phyloP scores from a whole-genome alignment of 1,140 invertebrate genomes.

The Rhyacophila brunnea region DNA sequence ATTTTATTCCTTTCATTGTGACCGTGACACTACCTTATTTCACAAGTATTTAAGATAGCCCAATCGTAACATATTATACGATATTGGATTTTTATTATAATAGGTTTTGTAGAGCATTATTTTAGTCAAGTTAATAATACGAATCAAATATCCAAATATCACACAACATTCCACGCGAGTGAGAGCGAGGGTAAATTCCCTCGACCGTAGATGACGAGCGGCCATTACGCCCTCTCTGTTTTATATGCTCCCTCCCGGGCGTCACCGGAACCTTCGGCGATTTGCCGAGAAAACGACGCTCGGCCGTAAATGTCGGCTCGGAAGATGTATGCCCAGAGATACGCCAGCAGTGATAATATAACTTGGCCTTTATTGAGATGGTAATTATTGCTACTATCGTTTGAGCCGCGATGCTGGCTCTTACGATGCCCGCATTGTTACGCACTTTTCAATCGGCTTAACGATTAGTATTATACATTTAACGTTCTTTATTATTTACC shows the following conservation, averaged over 20 bases:
- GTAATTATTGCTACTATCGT: neutral
- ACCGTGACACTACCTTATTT: too few relatives aligned
- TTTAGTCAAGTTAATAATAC: too few relatives aligned
- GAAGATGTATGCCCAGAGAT: constrained; percentile 22
- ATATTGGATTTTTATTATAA: too few relatives aligned
- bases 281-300: constrained; percentile 16
- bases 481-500: too few relatives aligned
- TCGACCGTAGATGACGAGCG: constrained; percentile 1
- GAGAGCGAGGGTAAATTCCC: neutral
- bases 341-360: constrained; percentile 16
- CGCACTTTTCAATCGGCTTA: too few relatives aligned
- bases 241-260: neutral
- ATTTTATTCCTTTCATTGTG: too few relatives aligned
- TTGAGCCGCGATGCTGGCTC: too few relatives aligned
- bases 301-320: constrained; percentile 22
- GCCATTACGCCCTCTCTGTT: neutral
- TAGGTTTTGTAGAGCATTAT: too few relatives aligned
- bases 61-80: too few relatives aligned
- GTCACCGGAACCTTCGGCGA: neutral
- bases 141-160: neutral
- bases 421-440: too few relatives aligned
- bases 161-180: neutral
- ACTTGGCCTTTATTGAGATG: neutral
- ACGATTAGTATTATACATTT: too few relatives aligned
- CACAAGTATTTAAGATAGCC: too few relatives aligned